Percentiles rank a stretch among this genome's conserved stretches.
Conservation (phyloP, 2,797 vertebrate species). For the Microhierax caerulescens region DNA sequence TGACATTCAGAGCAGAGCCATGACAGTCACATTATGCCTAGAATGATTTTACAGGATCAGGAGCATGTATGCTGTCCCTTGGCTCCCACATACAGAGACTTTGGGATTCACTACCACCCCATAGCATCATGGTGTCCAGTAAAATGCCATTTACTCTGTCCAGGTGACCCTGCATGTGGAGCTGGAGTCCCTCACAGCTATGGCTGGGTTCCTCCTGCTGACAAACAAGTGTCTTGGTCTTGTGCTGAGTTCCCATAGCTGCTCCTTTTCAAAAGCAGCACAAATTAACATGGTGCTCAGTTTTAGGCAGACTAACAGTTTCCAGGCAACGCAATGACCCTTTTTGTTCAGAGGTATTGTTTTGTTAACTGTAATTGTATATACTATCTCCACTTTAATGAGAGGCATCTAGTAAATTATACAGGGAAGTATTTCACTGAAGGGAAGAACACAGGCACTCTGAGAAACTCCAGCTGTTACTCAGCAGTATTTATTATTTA, state of each 20-base stretch:
- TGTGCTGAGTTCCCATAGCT: background rate
- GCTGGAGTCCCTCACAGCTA: background rate
- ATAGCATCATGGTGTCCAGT: background rate
- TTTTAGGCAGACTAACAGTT: conserved; percentile 55
- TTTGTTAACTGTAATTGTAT: conserved; percentile 53
- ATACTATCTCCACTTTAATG: conserved; percentile 17
- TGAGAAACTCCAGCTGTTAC: conserved; percentile 49
- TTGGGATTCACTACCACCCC: background rate
- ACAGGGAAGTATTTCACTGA: conserved; percentile 1
- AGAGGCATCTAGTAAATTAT: conserved; percentile 50
- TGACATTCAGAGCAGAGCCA: background rate
- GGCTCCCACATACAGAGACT: background rate
- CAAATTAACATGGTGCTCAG: background rate
- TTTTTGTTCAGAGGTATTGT: conserved; percentile 38
- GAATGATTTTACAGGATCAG: background rate
- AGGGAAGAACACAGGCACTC: background rate
- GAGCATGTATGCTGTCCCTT: background rate
- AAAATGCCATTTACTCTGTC: background rate
- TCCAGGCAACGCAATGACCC: conserved; percentile 68
- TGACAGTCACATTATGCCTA: background rate
- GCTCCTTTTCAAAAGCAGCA: background rate
- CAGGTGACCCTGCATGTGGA: background rate
- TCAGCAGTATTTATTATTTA: conserved; percentile 51
- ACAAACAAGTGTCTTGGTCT: background rate
- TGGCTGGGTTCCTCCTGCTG: background rate